Conservation (phyloP, 2,888 invertebrate species). For the Apoda limacodes region DNA sequence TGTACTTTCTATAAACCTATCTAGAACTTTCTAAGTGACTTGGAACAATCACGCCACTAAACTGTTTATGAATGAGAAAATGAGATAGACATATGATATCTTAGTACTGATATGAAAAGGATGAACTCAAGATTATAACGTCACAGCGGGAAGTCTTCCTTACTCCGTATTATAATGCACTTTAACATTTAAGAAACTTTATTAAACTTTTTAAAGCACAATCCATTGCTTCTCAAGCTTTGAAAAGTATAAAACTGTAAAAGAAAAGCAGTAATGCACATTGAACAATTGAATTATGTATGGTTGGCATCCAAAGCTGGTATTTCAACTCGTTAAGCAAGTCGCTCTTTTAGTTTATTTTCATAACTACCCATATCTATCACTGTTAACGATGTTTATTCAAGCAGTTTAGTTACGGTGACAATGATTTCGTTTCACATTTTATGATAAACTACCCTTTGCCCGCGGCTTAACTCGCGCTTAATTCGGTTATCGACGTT, state of each 20-base stretch:
- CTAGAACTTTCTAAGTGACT: too few relatives aligned
- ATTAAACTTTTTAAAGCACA: too few relatives aligned
- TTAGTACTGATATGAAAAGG: conserved; percentile 56
- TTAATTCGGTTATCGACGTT: too few relatives aligned
- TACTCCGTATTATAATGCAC: conserved; percentile 29
- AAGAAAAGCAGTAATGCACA: too few relatives aligned
- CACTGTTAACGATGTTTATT: conserved; percentile 70
- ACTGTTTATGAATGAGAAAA: conserved; percentile 58
- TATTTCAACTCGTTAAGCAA: conserved; percentile 50
- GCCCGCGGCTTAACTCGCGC: too few relatives aligned
- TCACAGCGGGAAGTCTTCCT: conserved; percentile 61
- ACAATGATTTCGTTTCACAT: conserved; percentile 23
- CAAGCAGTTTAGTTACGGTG: conserved; percentile 46
- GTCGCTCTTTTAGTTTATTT: conserved; percentile 60
- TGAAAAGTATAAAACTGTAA: neutral
- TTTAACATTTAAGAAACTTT: too few relatives aligned
- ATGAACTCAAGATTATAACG: conserved; percentile 61
- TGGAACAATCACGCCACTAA: conserved; percentile 59
- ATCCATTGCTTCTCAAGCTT: neutral
- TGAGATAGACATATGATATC: conserved; percentile 48
- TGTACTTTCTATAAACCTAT: too few relatives aligned
- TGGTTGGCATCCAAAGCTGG: conserved; percentile 18
- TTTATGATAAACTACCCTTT: too few relatives aligned
- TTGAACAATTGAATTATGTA: too few relatives aligned
- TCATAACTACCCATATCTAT: conserved; percentile 67